Conservation (phyloP, 2,888 invertebrate species). For the Nymphalis urticae region DNA sequence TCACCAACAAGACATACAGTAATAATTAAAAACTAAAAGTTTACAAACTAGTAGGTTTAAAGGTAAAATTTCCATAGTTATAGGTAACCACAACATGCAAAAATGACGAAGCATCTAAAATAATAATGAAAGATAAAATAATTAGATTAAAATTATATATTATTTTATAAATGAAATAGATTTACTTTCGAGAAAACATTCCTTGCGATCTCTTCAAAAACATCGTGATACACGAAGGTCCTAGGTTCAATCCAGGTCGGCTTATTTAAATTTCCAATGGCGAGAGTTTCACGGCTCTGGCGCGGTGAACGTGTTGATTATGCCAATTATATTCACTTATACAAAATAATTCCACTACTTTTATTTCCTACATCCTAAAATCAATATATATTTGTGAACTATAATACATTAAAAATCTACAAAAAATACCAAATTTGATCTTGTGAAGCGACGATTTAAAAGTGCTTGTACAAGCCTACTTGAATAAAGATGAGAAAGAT, state of each 20-base stretch:
- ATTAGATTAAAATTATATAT: too few species aligned
- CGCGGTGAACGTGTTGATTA: slow-evolving; percentile 33
- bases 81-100: too few species aligned
- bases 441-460: too few species aligned
- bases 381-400: background rate
- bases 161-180: background rate
- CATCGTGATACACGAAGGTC: slow-evolving; percentile 39
- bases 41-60: too few species aligned
- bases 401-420: background rate
- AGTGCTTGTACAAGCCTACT: too few species aligned
- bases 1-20: too few species aligned
- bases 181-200: slow-evolving; percentile 10
- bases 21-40: too few species aligned
- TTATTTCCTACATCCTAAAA: background rate
- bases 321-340: slow-evolving; percentile 35
- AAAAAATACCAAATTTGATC: too few species aligned
- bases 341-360: slow-evolving; percentile 21
- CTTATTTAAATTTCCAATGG: slow-evolving; percentile 37
- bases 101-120: too few species aligned
- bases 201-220: slow-evolving; percentile 27
- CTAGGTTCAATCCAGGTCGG: slow-evolving; percentile 38
- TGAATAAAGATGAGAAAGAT: too few species aligned
- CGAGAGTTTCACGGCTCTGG: slow-evolving; percentile 24
- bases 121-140: too few species aligned
- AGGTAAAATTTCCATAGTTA: too few species aligned